These are phyloP conservation scores for Drosophila nannoptera DNA, from an alignment of 1,140 invertebrate species.

Conservation along the genomic window DNA sequence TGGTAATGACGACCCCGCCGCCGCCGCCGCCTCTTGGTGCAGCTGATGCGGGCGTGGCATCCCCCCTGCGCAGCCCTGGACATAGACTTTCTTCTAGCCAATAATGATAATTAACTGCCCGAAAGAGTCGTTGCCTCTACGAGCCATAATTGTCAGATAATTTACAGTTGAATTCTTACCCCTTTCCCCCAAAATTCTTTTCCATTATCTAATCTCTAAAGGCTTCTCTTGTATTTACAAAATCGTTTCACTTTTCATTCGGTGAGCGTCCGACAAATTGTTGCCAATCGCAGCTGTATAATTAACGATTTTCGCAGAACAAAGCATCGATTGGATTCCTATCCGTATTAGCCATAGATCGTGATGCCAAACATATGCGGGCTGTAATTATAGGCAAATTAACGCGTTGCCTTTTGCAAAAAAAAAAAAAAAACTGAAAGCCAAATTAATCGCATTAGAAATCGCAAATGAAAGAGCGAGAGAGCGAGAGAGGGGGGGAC, in stretches of 20 bases:
- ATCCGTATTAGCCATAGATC: slow-evolving; percentile 27
- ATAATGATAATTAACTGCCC: too few relatives aligned
- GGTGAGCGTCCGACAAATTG: too few relatives aligned
- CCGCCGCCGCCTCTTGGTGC: neutral
- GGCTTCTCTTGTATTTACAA: too few relatives aligned
- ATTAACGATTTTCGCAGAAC: neutral
- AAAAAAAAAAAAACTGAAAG: slow-evolving; percentile 23
- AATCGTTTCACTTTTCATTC: too few relatives aligned
- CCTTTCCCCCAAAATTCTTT: too few relatives aligned
- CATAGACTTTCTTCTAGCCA: too few relatives aligned
- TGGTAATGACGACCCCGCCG: slow-evolving; percentile 34
- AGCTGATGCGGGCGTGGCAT: slow-evolving; percentile 20
- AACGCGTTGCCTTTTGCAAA: slow-evolving; percentile 48
- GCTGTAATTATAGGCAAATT: slow-evolving; percentile 69
- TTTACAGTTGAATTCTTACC: too few relatives aligned
- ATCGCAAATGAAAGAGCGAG: slow-evolving; percentile 44
- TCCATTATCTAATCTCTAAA: too few relatives aligned
- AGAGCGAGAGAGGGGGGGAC: slow-evolving; percentile 39
- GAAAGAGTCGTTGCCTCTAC: too few relatives aligned
- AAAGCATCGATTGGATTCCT: slow-evolving; percentile 16
- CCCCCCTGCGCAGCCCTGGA: neutral
- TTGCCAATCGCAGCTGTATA: neutral
- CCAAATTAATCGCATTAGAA: slow-evolving; percentile 67
- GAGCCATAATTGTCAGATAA: too few relatives aligned
- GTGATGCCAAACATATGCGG: slow-evolving; percentile 34